These are phyloP conservation scores for Hydra vulgaris DNA, from an alignment of 30 jellyfish, hydroid and myxozoan genomes.

Conservation along the genomic window DNA sequence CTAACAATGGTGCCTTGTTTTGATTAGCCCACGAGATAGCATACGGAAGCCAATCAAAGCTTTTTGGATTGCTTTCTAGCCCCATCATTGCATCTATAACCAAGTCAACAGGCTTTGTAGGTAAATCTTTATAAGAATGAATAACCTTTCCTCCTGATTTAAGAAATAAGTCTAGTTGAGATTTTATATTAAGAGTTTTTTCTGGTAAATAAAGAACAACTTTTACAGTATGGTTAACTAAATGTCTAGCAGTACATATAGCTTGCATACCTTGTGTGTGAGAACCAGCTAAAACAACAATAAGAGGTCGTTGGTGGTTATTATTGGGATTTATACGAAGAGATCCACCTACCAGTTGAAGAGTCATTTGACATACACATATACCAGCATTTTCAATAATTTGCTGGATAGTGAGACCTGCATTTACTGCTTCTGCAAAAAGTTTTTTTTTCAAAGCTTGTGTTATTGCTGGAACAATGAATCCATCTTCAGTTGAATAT, in stretches of 20 bases:
- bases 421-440: constrained; percentile 46
- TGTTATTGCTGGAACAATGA: constrained; percentile 67
- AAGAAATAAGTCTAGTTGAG: constrained; percentile 44
- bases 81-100: constrained; percentile 74
- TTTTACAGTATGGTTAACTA: constrained; percentile 64
- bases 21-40: constrained; percentile 81
- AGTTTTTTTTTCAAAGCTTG: constrained; percentile 47
- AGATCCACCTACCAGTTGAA: constrained; percentile 81
- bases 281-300: constrained; percentile 76
- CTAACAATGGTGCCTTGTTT: constrained; percentile 78
- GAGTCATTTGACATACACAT: constrained; percentile 79
- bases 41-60: constrained; percentile 36
- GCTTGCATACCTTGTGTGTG: constrained; percentile 70
- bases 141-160: constrained; percentile 51
- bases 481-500: constrained; percentile 72
- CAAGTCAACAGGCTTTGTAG: constrained; percentile 78
- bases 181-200: not conserved
- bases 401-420: constrained; percentile 57
- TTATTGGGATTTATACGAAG: constrained; percentile 73
- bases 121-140: constrained; percentile 46
- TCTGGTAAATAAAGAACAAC: constrained; percentile 59
- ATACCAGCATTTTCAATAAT: constrained; percentile 71
- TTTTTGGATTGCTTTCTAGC: constrained; percentile 28
- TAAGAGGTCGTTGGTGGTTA: constrained; percentile 67
- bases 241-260: constrained; percentile 69